phyloP scores from a whole-genome alignment of 2,888 invertebrate species.

The Cryptosula pallasiana region DNA sequence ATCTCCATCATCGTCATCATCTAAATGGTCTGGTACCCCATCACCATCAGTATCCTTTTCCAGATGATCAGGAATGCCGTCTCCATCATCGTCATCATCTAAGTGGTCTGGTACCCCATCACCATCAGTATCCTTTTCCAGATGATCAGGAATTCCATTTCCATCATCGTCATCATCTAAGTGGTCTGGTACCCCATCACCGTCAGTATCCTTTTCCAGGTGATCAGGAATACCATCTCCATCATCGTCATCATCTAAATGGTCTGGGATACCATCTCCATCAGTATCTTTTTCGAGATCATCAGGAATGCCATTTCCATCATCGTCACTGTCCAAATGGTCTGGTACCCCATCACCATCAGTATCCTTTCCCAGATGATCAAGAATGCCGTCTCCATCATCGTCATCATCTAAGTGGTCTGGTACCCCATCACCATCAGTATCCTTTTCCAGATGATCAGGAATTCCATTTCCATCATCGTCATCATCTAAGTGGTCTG shows the following conservation, averaged over 20 bases:
- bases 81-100: constrained; percentile 28
- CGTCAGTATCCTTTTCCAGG: constrained; percentile 28
- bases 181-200: constrained; percentile 30
- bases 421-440: constrained; percentile 31
- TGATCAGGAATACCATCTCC: constrained; percentile 34
- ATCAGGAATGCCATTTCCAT: constrained; percentile 31
- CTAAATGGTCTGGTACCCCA: constrained; percentile 36
- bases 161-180: constrained; percentile 33
- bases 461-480: constrained; percentile 35
- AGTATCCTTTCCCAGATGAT: constrained; percentile 34
- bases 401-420: constrained; percentile 18
- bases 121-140: constrained; percentile 36
- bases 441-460: constrained; percentile 30
- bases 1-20: constrained; percentile 36
- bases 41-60: constrained; percentile 31
- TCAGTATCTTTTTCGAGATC: constrained; percentile 25
- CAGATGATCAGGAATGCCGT: constrained; percentile 29
- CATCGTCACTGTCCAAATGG: constrained; percentile 28
- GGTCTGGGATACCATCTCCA: constrained; percentile 40
- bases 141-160: constrained; percentile 38
- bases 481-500: constrained; percentile 35
- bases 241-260: constrained; percentile 35
- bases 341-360: constrained; percentile 36
- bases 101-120: constrained; percentile 33
- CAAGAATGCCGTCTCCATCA: constrained; percentile 39